Percentiles rank a stretch among this genome's conserved stretches.
Evolutionary conservation across 2,113 vertebrate species (phyloP).

Genomic region (Perccottus glenii): DNA sequence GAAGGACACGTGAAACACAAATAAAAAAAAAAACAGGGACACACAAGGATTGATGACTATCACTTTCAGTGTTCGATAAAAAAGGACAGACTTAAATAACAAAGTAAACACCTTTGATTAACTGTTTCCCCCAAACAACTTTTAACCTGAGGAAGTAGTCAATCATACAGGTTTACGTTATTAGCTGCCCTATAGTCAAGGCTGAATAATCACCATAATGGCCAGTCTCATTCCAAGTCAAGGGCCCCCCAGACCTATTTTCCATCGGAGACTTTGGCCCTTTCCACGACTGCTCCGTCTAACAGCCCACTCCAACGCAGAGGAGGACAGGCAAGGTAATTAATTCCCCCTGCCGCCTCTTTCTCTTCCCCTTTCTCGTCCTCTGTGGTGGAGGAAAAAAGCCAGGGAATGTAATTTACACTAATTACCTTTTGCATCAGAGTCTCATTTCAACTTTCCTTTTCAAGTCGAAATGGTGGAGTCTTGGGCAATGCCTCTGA

Average conservation of each 20-base stretch:
- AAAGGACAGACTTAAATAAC: too few species aligned
- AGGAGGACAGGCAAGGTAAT: slow-evolving; percentile 75
- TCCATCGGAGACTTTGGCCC: slow-evolving; percentile 57
- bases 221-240: slow-evolving; percentile 28
- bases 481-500: slow-evolving; percentile 37
- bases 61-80: neutral
- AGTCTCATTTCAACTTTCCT: slow-evolving; percentile 74
- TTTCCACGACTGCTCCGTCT: slow-evolving; percentile 68
- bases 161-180: slow-evolving; percentile 48
- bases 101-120: too few species aligned
- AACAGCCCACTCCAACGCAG: slow-evolving; percentile 56
- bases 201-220: slow-evolving; percentile 58
- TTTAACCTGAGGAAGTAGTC: slow-evolving; percentile 37
- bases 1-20: slow-evolving; percentile 53
- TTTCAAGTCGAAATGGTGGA: slow-evolving; percentile 57
- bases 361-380: slow-evolving; percentile 62
- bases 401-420: slow-evolving; percentile 73
- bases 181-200: slow-evolving; percentile 34
- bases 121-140: slow-evolving; percentile 1
- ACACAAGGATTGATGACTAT: neutral
- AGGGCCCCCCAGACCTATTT: slow-evolving; percentile 48
- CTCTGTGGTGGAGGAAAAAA: slow-evolving; percentile 56
- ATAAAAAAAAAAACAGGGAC: neutral
- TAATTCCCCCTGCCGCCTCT: slow-evolving; percentile 69
- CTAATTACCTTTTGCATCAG: slow-evolving; percentile 76